A percentile compares a stretch with the other conserved stretches of the same genome.
phyloP scores from a whole-genome alignment of 2,888 invertebrate species.

The Plagiodera versicolora region DNA sequence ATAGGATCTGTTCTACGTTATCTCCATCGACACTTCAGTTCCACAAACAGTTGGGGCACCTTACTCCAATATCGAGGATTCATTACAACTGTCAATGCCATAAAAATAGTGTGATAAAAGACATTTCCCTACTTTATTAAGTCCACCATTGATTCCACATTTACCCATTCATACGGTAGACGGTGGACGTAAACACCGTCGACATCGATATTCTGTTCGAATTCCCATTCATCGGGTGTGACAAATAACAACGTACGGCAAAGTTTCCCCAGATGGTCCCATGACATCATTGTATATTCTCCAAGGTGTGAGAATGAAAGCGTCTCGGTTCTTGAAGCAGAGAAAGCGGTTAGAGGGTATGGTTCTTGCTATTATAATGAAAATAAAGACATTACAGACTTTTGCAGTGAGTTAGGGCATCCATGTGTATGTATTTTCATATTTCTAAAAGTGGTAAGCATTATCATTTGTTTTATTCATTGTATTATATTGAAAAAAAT shows the following conservation, averaged over 20 bases:
- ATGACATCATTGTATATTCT: not conserved
- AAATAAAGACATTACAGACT: not conserved
- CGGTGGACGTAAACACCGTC: slow-evolving; percentile 20
- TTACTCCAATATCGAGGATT: no score
- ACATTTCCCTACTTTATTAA: no score
- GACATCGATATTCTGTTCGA: slow-evolving; percentile 16
- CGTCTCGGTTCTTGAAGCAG: no score
- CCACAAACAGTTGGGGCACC: no score
- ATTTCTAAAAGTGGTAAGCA: no score
- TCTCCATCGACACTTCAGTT: no score
- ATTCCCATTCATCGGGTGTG: slow-evolving; percentile 20
- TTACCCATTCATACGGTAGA: slow-evolving; percentile 17
- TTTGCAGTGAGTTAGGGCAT: not conserved
- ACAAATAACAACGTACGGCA: slow-evolving; percentile 8
- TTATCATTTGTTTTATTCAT: no score
- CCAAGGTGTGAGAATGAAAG: not conserved
- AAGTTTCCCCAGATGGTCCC: not conserved
- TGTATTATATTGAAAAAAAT: no score
- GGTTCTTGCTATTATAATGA: not conserved
- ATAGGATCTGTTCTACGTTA: no score
- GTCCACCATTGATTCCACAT: not conserved
- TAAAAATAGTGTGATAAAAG: no score
- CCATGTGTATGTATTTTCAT: no score
- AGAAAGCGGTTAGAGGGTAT: not conserved
- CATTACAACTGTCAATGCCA: no score